Conservation (phyloP, 2,113 vertebrate genomes). For the Corydoras maculifer region DNA sequence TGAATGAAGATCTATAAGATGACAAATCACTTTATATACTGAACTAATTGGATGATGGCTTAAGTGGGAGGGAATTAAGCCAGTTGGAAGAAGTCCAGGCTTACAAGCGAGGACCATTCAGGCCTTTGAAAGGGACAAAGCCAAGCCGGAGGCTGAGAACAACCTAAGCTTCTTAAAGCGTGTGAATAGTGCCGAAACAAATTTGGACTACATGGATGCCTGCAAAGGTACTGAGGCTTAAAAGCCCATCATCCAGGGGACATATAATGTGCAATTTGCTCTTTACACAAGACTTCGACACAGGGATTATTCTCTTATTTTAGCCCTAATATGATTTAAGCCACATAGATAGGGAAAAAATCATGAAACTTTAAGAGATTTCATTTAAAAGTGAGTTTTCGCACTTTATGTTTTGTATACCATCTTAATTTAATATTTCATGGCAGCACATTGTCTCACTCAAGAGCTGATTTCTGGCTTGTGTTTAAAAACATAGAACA, state of each 20-base stretch:
- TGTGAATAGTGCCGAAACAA: slow-evolving; percentile 23
- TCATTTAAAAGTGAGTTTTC: no score
- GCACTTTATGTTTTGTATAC: not conserved
- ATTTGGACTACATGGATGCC: slow-evolving; percentile 27
- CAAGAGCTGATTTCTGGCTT: not conserved
- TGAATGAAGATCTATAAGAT: slow-evolving; percentile 29
- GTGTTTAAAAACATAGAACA: no score
- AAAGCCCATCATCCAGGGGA: slow-evolving; percentile 26
- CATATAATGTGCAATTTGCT: not conserved
- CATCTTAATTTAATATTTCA: slow-evolving; percentile 24
- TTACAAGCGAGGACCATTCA: slow-evolving; percentile 31
- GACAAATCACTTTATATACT: slow-evolving; percentile 38
- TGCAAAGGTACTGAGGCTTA: slow-evolving; percentile 10
- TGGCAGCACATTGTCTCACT: not conserved
- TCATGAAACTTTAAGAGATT: no score
- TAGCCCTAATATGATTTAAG: no score
- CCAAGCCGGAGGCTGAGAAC: slow-evolving; percentile 28
- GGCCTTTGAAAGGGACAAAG: slow-evolving; percentile 25
- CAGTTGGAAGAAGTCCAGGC: slow-evolving; percentile 22
- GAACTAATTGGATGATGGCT: slow-evolving; percentile 43
- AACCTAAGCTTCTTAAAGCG: slow-evolving; percentile 44
- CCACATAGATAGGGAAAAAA: no score
- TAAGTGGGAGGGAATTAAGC: slow-evolving; percentile 28
- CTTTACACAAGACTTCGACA: not conserved
- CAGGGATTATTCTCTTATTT: no score